Evolutionary conservation across 2,888 invertebrate species (phyloP).

Genomic region (Morinoia aosen): DNA sequence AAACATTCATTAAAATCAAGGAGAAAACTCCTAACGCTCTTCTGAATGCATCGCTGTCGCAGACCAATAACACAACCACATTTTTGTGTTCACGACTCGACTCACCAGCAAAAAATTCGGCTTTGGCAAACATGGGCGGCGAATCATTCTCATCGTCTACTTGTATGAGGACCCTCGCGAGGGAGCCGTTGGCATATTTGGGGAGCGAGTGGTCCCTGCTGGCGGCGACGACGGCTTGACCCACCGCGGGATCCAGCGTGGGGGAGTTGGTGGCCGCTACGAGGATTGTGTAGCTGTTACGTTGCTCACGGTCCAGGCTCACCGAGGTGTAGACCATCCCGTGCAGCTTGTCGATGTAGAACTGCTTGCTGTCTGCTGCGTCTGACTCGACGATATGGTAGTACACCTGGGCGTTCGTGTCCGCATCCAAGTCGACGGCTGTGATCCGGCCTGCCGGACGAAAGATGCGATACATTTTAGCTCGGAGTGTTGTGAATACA

Average conservation of each 20-base stretch:
- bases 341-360: slow-evolving; percentile 84
- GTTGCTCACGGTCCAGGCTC: slow-evolving; percentile 78
- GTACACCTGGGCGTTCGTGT: slow-evolving; percentile 85
- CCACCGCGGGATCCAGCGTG: slow-evolving; percentile 57
- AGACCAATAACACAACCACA: no score
- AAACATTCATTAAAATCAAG: no score
- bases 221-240: background rate
- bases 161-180: slow-evolving; percentile 80
- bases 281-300: slow-evolving; percentile 58
- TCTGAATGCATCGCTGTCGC: no score
- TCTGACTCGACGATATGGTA: slow-evolving; percentile 83
- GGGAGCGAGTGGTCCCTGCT: slow-evolving; percentile 80
- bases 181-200: slow-evolving; percentile 80
- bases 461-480: background rate
- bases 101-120: slow-evolving; percentile 79
- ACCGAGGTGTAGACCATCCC: slow-evolving; percentile 85
- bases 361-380: slow-evolving; percentile 78
- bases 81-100: slow-evolving; percentile 41
- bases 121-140: slow-evolving; percentile 80
- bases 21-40: no score
- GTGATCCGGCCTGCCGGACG: slow-evolving; percentile 78
- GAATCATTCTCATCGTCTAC: slow-evolving; percentile 90
- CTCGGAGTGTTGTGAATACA: background rate
- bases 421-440: slow-evolving; percentile 84
- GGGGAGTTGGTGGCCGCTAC: slow-evolving; percentile 66